These are phyloP conservation scores for Lycaena phlaeas DNA, from an alignment of 2,888 invertebrate genomes.

Conservation along the genomic window DNA sequence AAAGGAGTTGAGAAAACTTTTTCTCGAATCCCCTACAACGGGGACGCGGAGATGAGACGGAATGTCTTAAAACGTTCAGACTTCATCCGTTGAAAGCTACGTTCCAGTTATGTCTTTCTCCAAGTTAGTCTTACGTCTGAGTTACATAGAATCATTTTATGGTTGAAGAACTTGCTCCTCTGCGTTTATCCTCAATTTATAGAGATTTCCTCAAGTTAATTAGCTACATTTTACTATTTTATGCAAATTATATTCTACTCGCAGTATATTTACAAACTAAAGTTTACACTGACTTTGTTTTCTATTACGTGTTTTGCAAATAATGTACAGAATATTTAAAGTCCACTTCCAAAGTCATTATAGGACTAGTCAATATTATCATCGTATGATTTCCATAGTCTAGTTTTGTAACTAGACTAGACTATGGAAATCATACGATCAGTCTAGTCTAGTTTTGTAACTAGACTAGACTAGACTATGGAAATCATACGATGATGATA, in stretches of 20 bases:
- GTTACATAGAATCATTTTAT: constrained; percentile 11
- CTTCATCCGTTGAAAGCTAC: constrained; percentile 17
- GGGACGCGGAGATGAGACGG: constrained; percentile 26
- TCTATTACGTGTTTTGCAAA: too few relatives aligned
- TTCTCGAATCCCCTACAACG: constrained; percentile 24
- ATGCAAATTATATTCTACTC: not conserved
- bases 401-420: too few relatives aligned
- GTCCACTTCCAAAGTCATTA: too few relatives aligned
- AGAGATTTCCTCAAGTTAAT: constrained; percentile 3
- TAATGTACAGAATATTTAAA: too few relatives aligned
- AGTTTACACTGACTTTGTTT: too few relatives aligned
- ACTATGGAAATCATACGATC: too few relatives aligned
- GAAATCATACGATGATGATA: too few relatives aligned
- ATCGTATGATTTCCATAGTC: too few relatives aligned
- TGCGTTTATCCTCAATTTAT: constrained; percentile 1
- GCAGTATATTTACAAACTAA: too few relatives aligned
- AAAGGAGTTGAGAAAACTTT: constrained; percentile 40
- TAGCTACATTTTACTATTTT: not conserved
- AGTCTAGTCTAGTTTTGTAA: too few relatives aligned
- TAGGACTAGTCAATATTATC: too few relatives aligned
- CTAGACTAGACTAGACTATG: too few relatives aligned
- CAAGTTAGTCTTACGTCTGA: constrained; percentile 9
- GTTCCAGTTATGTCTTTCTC: constrained; percentile 9
- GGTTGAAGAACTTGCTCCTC: constrained; percentile 9
- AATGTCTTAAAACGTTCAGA: constrained; percentile 23